These are phyloP conservation scores for Ceraclea dissimilis DNA, from an alignment of 2,888 invertebrate genomes.

Conservation along the genomic window DNA sequence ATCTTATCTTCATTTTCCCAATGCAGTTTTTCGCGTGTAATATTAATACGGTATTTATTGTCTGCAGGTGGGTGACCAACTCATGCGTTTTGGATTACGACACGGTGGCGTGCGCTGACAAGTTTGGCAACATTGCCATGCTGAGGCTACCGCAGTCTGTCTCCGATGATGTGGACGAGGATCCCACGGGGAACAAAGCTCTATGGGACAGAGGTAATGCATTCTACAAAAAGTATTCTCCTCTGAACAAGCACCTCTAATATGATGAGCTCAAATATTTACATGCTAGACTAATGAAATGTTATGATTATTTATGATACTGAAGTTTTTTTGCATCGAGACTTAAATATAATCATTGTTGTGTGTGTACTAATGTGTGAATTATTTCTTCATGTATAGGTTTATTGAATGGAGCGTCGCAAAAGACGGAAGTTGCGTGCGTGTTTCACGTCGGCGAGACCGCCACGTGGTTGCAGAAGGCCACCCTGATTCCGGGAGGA, in stretches of 20 bases:
- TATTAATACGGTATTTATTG: no score
- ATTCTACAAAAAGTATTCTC: no score
- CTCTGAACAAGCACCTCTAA: neutral
- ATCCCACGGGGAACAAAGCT: constrained; percentile 97
- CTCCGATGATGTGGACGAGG: constrained; percentile 97
- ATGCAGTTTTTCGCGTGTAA: no score
- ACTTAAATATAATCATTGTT: neutral
- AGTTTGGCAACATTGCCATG: constrained; percentile 93
- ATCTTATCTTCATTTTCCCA: no score
- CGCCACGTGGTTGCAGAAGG: constrained; percentile 90
- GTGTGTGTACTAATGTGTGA: neutral
- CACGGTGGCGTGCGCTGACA: constrained; percentile 93
- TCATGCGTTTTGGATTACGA: constrained; percentile 91
- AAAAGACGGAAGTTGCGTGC: constrained; percentile 88
- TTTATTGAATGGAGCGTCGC: constrained; percentile 91
- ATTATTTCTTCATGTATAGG: constrained; percentile 51
- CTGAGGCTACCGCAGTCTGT: constrained; percentile 85
- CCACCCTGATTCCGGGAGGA: constrained; percentile 94
- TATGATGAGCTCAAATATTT: constrained; percentile 41
- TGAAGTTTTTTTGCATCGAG: neutral
- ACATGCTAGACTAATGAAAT: constrained; percentile 52
- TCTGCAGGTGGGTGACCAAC: constrained; percentile 74
- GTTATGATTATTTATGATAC: constrained; percentile 20
- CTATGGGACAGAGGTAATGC: constrained; percentile 80
- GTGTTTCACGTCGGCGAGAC: constrained; percentile 96